These are phyloP conservation scores for Phalacrocorax pelagicus DNA, from an alignment of 2,113 vertebrate genomes.

Conservation along the genomic window DNA sequence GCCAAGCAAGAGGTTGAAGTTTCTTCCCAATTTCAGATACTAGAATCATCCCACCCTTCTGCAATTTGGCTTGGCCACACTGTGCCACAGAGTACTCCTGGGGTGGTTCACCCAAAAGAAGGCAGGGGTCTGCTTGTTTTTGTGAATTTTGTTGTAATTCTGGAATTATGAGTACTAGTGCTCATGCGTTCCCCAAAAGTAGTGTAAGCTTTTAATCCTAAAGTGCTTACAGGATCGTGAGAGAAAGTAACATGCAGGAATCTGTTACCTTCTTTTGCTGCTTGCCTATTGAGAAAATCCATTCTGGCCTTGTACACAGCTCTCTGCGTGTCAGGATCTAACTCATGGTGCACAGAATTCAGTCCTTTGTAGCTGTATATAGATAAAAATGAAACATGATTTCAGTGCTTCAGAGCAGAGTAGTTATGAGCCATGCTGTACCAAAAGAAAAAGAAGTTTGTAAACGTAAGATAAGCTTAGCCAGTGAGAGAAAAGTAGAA, in stretches of 20 bases:
- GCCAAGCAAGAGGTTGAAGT: background rate
- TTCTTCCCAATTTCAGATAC: background rate
- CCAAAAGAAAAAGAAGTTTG: background rate
- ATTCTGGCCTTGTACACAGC: background rate
- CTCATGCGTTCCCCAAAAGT: background rate
- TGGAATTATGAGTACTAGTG: background rate
- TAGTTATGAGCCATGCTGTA: background rate
- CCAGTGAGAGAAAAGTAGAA: too few relatives aligned
- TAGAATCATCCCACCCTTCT: background rate
- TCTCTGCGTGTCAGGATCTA: background rate
- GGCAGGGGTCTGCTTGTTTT: background rate
- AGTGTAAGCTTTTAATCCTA: background rate
- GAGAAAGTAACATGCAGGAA: background rate
- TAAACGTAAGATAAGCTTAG: background rate
- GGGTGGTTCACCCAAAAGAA: background rate
- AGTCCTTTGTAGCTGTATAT: constrained; percentile 19
- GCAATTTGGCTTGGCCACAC: background rate
- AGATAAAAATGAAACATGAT: background rate
- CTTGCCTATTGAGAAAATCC: background rate
- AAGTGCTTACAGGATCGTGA: background rate
- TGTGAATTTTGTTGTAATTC: background rate
- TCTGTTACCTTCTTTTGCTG: constrained; percentile 17
- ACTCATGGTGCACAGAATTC: background rate
- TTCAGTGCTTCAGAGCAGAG: background rate
- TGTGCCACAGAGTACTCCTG: background rate